Evolutionary conservation across 2,888 invertebrate genomes (phyloP).

Genomic region (Acanthoscelides obtectus): DNA sequence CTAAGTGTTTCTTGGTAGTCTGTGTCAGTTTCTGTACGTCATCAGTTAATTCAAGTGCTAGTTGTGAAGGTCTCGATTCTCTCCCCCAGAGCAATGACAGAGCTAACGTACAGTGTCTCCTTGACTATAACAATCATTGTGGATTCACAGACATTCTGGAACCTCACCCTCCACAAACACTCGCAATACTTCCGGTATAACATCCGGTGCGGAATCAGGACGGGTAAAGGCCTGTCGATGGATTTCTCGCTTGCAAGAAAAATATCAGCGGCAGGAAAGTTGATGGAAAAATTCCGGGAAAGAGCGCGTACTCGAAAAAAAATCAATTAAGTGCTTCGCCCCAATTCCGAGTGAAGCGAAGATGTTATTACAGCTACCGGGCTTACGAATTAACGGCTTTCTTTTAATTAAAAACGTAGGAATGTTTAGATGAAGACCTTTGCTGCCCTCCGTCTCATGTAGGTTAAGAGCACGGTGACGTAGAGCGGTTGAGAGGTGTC

Average conservation of each 20-base stretch:
- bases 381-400: constrained; percentile 3
- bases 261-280: neutral
- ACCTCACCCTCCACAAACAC: no score
- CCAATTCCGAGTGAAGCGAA: neutral
- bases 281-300: neutral
- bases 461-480: no score
- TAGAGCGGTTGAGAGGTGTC: no score
- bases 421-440: neutral
- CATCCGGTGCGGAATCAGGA: neutral
- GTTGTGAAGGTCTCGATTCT: no score
- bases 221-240: neutral
- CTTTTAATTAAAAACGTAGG: constrained; percentile 9
- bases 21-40: no score
- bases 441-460: no score
- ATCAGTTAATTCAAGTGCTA: no score
- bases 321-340: neutral
- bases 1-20: no score
- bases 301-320: neutral
- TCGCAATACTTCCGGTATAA: neutral
- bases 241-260: neutral
- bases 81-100: no score
- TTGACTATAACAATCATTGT: no score
- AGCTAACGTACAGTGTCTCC: no score
- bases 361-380: neutral
- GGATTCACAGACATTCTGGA: no score